These are phyloP conservation scores for Sciurus niger DNA, from an alignment of 2,113 vertebrate species.

Conservation along the genomic window DNA sequence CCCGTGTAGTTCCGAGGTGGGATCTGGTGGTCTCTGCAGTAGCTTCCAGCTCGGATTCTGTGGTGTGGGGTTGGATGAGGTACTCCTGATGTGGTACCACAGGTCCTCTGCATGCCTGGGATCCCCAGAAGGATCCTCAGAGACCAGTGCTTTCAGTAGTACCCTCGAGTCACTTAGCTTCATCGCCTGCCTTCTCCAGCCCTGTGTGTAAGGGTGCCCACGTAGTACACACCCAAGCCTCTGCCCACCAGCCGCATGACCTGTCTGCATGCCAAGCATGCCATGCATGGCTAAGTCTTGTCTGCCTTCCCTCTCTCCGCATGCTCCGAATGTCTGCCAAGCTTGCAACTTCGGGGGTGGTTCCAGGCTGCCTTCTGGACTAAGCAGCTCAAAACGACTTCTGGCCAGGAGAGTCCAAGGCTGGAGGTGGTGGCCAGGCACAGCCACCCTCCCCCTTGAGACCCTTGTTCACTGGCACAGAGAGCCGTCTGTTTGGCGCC, in stretches of 20 bases:
- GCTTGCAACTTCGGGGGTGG: constrained; percentile 35
- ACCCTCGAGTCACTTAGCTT: neutral
- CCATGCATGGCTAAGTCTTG: constrained; percentile 13
- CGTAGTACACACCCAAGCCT: neutral
- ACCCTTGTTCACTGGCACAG: constrained; percentile 65
- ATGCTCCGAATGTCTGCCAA: constrained; percentile 65
- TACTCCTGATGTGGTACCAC: neutral
- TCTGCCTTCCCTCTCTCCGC: constrained; percentile 50
- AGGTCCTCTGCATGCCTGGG: constrained; percentile 63
- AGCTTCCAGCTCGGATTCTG: constrained; percentile 19
- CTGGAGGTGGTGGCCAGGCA: constrained; percentile 55
- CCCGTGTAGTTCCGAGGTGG: neutral
- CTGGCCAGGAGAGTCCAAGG: constrained; percentile 66
- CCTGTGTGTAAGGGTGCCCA: constrained; percentile 2
- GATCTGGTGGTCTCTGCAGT: neutral
- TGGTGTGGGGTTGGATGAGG: neutral
- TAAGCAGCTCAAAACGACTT: constrained; percentile 79
- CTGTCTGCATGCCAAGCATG: constrained; percentile 57
- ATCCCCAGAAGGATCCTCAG: neutral
- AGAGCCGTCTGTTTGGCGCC: constrained; percentile 83
- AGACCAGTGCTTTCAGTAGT: neutral
- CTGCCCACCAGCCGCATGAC: constrained; percentile 48
- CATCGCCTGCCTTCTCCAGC: constrained; percentile 1
- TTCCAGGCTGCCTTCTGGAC: constrained; percentile 71
- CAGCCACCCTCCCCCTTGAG: constrained; percentile 75